Base-by-base conservation (phyloP, 2,888 invertebrate genomes). In the Gerosis bhagava region DNA sequence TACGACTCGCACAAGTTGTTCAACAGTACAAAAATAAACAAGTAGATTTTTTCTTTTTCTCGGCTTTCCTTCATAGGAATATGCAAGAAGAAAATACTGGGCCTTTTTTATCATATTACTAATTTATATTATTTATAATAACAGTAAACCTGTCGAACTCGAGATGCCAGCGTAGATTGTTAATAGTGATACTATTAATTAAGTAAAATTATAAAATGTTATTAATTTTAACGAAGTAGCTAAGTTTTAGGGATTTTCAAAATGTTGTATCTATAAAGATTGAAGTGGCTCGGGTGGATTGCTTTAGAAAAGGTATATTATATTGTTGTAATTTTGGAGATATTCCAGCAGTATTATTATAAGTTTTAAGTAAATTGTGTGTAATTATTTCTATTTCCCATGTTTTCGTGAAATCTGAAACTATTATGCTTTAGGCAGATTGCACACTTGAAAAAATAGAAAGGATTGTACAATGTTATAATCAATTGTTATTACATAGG, bases 181-280 rank as follows among this genome's bases (percentile, higher is more conserved):
- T 86, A 81, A 79, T 87, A 87, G 86, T 84, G 83, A 86, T 86
- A 87, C 78, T 83, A 84, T 76, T 77, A 76, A 74, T 74, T 83
- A 86, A 81, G 81, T 74, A 73, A 78, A 78, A 75, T 60, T 67
- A 70, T 77, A 76, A 77, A 78, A 82, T 83, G 86, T 86, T 87
- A 83, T 84, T 84, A 74, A 83, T 86, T 86, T 81, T 70, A 76
- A 79, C 62, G 63, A 65, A 56, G 77, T 84, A 86, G 83, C 65
- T 83, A 84, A 82, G 77, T 72, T 75, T 63, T 81, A 83, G 83
- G 64, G 65, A 77, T 77, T 82, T 83, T 77, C 79, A 83, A 81
- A 77, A 74, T 77, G 82, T 82, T 83, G 75, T 79, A 77, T 73
- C 59, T 70, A 73, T 56, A 60, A 67, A 26, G 55, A 49, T 48